Evolutionary conservation across 2,113 vertebrate genomes (phyloP).

Genomic region (Centropus unirufus): DNA sequence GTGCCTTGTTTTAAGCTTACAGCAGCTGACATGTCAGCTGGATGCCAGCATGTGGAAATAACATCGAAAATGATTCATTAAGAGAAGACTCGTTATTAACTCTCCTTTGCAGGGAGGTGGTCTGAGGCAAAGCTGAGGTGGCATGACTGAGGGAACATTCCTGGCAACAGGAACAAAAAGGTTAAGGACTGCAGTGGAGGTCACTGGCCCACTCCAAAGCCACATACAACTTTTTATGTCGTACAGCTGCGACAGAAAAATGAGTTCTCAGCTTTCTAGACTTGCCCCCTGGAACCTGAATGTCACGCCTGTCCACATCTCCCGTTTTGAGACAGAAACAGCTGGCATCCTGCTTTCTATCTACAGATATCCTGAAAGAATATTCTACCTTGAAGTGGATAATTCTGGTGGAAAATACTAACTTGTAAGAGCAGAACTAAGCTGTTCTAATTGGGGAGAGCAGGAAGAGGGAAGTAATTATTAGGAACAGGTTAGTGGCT

Average conservation of each 20-base stretch:
- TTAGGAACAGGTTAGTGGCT: not conserved
- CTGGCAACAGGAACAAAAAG: not conserved
- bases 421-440: not conserved
- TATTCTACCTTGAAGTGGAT: not conserved
- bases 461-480: not conserved
- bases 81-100: not conserved
- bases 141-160: not conserved
- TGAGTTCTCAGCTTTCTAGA: not conserved
- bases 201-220: not conserved
- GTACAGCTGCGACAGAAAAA: not conserved
- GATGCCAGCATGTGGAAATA: not conserved
- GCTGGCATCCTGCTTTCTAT: constrained; percentile 44
- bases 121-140: not conserved
- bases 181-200: not conserved
- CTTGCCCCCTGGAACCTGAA: not conserved
- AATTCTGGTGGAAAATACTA: constrained; percentile 47
- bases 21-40: not conserved
- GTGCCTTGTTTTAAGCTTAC: not conserved
- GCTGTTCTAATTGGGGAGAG: not conserved
- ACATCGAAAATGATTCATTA: not conserved
- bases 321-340: constrained; percentile 47
- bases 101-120: not conserved
- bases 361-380: constrained; percentile 45
- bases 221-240: not conserved
- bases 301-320: constrained; percentile 15